phyloP scores from a whole-genome alignment of 53 echinoderm and acorn worm genomes.

The Hippasteria phrygiana region DNA sequence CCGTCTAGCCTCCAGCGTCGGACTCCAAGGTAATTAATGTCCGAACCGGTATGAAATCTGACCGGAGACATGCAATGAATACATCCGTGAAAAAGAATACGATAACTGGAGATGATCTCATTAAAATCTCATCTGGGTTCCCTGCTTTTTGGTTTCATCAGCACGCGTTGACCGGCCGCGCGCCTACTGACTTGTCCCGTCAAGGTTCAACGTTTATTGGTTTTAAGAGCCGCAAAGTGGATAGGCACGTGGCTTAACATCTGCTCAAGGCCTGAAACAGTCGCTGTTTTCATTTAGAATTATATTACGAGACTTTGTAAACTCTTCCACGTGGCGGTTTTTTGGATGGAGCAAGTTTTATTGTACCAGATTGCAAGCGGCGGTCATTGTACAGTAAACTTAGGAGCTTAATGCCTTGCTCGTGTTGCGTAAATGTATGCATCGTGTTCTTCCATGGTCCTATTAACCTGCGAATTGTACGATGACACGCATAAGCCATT shows the following conservation, averaged over 20 bases:
- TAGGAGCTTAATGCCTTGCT: no score
- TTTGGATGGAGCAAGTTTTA: no score
- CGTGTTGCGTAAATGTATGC: no score
- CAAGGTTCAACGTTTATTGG: slow-evolving; percentile 39
- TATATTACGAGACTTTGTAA: background rate
- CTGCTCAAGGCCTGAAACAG: slow-evolving; percentile 7
- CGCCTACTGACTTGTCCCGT: background rate
- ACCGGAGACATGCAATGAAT: slow-evolving; percentile 42
- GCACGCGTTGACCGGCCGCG: background rate
- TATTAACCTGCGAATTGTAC: no score
- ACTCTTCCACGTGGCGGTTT: background rate
- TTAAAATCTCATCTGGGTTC: slow-evolving; percentile 32
- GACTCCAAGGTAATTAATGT: slow-evolving; percentile 56
- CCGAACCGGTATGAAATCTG: slow-evolving; percentile 31
- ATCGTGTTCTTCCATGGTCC: no score
- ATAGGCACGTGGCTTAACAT: slow-evolving; percentile 19
- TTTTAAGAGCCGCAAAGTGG: slow-evolving; percentile 2
- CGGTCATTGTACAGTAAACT: no score
- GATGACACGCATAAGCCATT: no score
- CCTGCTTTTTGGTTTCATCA: background rate
- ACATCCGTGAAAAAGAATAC: slow-evolving; percentile 8
- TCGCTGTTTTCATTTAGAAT: background rate
- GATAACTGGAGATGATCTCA: slow-evolving; percentile 25
- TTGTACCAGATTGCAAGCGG: no score
- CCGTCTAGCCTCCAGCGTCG: slow-evolving; percentile 1